Evolutionary conservation across 92 coral and sea anemone genomes (phyloP).

Genomic region (Anthopleura xanthogrammica): DNA sequence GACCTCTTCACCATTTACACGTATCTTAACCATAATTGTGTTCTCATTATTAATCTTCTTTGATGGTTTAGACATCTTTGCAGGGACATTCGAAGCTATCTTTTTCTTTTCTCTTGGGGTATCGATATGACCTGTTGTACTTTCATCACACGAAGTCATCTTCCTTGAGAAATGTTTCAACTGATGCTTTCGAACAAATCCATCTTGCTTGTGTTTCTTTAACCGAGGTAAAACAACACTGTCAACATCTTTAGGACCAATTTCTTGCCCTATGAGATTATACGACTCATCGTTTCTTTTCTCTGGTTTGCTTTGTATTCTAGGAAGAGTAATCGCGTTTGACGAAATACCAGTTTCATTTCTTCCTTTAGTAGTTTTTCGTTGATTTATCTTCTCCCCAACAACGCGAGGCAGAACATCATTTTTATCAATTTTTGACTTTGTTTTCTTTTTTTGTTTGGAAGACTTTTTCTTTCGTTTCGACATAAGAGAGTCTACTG

Average conservation of each 20-base stretch:
- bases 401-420: background rate
- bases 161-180: no score
- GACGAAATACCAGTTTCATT: background rate
- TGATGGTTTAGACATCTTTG: background rate
- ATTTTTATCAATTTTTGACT: background rate
- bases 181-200: no score
- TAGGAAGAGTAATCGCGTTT: background rate
- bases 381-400: background rate
- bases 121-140: background rate
- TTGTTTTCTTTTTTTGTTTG: slow-evolving; percentile 6
- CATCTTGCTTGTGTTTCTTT: background rate
- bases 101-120: background rate
- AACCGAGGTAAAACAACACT: background rate
- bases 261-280: background rate
- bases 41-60: background rate
- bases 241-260: background rate
- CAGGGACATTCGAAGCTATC: background rate
- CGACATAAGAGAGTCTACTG: background rate
- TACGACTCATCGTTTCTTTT: background rate
- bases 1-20: background rate
- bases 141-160: background rate
- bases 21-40: background rate
- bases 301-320: background rate
- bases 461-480: slow-evolving; percentile 13
- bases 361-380: background rate